Evolutionary conservation across 2,113 vertebrate genomes (phyloP).

Genomic region (Phyllopteryx taeniolatus): DNA sequence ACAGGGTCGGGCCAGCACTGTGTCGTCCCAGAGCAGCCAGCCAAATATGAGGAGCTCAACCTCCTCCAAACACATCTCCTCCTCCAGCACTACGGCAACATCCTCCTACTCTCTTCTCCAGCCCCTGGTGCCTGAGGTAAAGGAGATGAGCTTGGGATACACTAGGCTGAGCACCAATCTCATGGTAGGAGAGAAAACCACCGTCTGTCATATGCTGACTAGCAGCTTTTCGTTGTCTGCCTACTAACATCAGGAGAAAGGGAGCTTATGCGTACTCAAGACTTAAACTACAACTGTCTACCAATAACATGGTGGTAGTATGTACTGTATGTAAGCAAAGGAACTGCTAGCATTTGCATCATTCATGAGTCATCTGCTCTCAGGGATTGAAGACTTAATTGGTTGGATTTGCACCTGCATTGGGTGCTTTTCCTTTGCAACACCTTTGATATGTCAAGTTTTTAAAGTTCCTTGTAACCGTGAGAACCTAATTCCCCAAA

Average conservation of each 20-base stretch:
- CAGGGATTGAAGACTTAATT: not conserved
- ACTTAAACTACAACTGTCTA: conserved; percentile 13
- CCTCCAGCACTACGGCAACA: conserved; percentile 53
- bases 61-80: conserved; percentile 65
- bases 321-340: not conserved
- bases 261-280: not conserved
- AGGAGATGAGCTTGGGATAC: conserved; percentile 73
- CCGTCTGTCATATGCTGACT: conserved; percentile 29
- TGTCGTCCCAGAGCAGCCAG: conserved; percentile 69
- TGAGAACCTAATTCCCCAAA: too few relatives aligned
- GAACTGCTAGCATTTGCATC: not conserved
- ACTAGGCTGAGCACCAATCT: conserved; percentile 73
- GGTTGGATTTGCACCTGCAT: too few relatives aligned
- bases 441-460: too few relatives aligned
- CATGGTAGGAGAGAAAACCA: conserved; percentile 67
- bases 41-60: conserved; percentile 70
- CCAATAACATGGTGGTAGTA: not conserved
- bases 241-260: conserved; percentile 51
- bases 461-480: too few relatives aligned
- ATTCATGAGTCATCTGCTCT: not conserved
- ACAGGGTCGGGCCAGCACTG: conserved; percentile 64
- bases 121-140: conserved; percentile 72
- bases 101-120: conserved; percentile 72
- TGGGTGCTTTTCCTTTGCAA: too few relatives aligned
- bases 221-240: conserved; percentile 38